Percentiles rank a stretch among this genome's conserved stretches.
Conservation (phyloP, 2,113 vertebrate genomes). For the Catharus fuscescens region DNA sequence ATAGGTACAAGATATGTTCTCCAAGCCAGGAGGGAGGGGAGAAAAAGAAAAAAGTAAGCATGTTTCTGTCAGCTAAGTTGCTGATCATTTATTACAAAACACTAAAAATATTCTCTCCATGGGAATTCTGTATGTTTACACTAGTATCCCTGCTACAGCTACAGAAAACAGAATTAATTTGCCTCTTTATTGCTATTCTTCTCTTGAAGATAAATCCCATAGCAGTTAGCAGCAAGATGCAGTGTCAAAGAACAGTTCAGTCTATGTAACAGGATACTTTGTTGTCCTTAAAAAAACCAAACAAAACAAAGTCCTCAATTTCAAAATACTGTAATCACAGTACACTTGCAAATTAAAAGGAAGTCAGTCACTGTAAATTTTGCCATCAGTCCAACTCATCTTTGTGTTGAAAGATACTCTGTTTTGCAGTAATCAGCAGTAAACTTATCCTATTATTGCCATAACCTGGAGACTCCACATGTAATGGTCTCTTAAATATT, state of each 20-base stretch:
- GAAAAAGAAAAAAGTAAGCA: not conserved
- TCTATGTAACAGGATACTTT: not conserved
- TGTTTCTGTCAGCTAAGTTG: constrained; percentile 15
- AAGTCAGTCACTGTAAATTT: not conserved
- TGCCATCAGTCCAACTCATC: not conserved
- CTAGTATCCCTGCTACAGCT: not conserved
- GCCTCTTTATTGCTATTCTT: constrained; percentile 12
- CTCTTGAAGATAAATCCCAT: not conserved
- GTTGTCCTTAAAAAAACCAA: not conserved
- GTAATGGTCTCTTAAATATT: not conserved
- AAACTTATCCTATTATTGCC: not conserved
- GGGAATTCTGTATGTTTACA: constrained; percentile 12
- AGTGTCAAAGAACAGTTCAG: not conserved
- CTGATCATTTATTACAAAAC: constrained; percentile 34
- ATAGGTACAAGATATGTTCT: constrained; percentile 32
- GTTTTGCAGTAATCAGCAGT: not conserved
- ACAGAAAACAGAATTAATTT: constrained; percentile 47
- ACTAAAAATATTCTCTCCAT: not conserved
- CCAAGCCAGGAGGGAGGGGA: not conserved
- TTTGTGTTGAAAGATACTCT: not conserved
- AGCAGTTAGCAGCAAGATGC: not conserved
- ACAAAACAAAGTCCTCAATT: not conserved
- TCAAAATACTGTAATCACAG: not conserved
- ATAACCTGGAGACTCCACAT: not conserved
- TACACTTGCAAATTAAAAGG: not conserved